Base-by-base conservation (phyloP, 2,797 vertebrate species). In the Hypotaenidia okinawae region DNA sequence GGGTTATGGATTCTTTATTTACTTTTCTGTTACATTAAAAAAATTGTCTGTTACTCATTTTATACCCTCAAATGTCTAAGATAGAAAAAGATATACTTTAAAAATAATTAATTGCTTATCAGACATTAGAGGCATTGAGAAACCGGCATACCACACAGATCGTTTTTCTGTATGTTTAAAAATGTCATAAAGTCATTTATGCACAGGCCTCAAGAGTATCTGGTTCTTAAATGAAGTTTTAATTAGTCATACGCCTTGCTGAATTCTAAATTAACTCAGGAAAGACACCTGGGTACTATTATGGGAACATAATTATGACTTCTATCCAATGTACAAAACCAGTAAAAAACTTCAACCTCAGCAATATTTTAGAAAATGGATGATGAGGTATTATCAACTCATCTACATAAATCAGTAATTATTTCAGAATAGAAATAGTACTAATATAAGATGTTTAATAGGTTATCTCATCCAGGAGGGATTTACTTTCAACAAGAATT, bases 191-290 rank as follows among this genome's bases (percentile, higher is more conserved):
- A 94, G 70, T 77, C 86, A 94, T 83, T 93, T 95, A 89, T 62
- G 54, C 41, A 62, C 28, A 85, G 41, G 11, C 72, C 88, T 94
- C 94, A 78, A 77, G 93, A 94, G 90, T 87, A 92, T 81, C 41
- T 85, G 13, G 9, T 63, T 96, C 80, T 82, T 94, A 95, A 96
- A 95, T 92, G 72, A 91, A 93, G 64, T 94, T 95, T 97, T 96
- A 96, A 97, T 96, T 95, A 94, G 93, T 90, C 90, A 79, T 80
- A 84, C 0, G 1, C 94, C 70, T 94, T 89, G 14, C 74, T 96
- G 77, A 90, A 96, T 87, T 85, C 61, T 72, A 88, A 96, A 94
- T 96, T 94, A 94, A 87, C 78, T 80, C 75, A 77, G 84, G 61
- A 70, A 95, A 82, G 81, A 62, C 80, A 87, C 75, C 52, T 93